These are phyloP conservation scores for Gephyroberyx darwinii DNA, from an alignment of 2,797 vertebrate species.

Conservation along the genomic window DNA sequence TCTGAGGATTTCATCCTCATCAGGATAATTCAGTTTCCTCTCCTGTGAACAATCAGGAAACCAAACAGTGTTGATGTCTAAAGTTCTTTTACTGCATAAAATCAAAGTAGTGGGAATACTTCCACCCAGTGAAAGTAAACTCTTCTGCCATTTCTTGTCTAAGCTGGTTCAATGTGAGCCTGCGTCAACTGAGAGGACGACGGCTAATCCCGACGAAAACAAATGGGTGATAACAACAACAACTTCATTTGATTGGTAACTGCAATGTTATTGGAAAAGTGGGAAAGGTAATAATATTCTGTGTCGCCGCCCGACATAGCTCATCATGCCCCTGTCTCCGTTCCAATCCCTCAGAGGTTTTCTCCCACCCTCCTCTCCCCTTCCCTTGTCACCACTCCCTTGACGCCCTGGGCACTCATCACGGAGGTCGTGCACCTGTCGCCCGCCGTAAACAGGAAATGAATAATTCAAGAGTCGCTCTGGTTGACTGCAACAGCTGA, in stretches of 20 bases:
- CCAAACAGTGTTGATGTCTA: no score
- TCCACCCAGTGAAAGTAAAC: neutral
- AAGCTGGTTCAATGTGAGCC: no score
- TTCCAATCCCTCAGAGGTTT: slow-evolving; percentile 31
- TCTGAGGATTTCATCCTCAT: no score
- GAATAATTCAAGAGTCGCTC: slow-evolving; percentile 75
- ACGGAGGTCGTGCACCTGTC: slow-evolving; percentile 78
- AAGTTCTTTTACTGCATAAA: no score
- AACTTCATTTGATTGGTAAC: no score
- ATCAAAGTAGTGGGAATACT: no score
- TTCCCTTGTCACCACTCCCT: slow-evolving; percentile 67
- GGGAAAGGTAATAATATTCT: slow-evolving; percentile 28
- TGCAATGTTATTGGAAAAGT: no score
- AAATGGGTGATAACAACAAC: no score
- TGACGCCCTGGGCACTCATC: slow-evolving; percentile 66
- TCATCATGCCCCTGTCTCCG: slow-evolving; percentile 7
- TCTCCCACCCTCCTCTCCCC: neutral
- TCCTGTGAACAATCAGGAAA: no score
- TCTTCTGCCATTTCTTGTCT: neutral
- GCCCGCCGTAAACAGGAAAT: slow-evolving; percentile 78
- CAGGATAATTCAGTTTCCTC: no score
- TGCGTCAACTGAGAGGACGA: no score
- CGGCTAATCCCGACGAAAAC: no score
- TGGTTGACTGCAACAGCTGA: slow-evolving; percentile 75
- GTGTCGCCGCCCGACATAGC: neutral